Evolutionary conservation across 2,113 vertebrate species (phyloP).

Genomic region (Sinocyclocheilus rhinocerous): DNA sequence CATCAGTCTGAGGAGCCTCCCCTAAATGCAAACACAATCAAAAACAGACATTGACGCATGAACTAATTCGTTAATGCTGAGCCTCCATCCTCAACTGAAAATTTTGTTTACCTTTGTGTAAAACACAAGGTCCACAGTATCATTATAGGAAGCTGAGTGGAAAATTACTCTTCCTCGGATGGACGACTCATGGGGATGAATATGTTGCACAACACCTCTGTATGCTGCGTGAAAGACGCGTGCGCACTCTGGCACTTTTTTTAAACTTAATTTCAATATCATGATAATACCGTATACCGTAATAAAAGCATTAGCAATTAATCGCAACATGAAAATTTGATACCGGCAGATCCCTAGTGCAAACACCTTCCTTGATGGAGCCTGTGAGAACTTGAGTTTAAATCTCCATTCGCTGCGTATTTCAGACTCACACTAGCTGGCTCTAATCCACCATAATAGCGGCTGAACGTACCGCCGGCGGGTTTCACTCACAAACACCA

Average conservation of each 20-base stretch:
- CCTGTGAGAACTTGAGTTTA: not conserved
- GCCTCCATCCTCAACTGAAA: not conserved
- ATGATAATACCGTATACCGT: too few species aligned
- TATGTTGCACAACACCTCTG: too few species aligned
- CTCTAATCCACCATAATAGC: constrained; percentile 28
- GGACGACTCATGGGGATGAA: constrained; percentile 19
- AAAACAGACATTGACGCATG: constrained; percentile 17
- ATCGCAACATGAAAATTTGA: too few species aligned
- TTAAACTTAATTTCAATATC: too few species aligned
- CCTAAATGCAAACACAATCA: not conserved
- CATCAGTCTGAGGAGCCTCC: not conserved
- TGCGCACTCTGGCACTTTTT: too few species aligned
- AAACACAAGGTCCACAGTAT: constrained; percentile 44
- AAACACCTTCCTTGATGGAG: constrained; percentile 35
- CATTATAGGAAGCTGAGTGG: constrained; percentile 47
- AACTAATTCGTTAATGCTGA: not conserved
- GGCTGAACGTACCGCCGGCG: not conserved
- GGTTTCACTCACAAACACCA: not conserved
- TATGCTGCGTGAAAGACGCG: too few species aligned
- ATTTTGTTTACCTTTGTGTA: constrained; percentile 49
- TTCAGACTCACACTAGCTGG: not conserved
- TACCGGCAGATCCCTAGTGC: too few species aligned
- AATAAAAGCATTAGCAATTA: too few species aligned
- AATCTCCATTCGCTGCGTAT: not conserved
- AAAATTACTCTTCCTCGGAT: constrained; percentile 48